Percentiles rank a stretch among this genome's conserved stretches.
Evolutionary conservation across 2,888 invertebrate species (phyloP).

Genomic region (Altica lythri): DNA sequence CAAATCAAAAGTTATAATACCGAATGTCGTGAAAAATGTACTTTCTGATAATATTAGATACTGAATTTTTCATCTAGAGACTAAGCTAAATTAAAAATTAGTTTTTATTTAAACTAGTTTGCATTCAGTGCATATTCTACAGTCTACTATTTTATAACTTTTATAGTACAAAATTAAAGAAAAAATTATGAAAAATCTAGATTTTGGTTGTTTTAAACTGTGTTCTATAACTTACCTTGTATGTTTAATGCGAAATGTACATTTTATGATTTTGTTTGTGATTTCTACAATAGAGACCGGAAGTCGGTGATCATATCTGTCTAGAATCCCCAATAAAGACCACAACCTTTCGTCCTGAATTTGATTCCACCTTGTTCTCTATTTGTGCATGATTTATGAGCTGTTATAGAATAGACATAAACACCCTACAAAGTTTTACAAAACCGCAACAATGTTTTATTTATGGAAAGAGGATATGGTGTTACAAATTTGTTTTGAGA

Average conservation of each 20-base stretch:
- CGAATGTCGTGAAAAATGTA: conserved; percentile 8
- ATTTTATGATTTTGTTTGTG: conserved; percentile 9
- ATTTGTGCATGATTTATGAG: conserved; percentile 14
- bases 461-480: conserved; percentile 31
- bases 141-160: too few species aligned
- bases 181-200: too few species aligned
- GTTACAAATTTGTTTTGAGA: conserved; percentile 33
- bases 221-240: too few species aligned
- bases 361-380: conserved; percentile 8
- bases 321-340: conserved; percentile 10
- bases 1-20: conserved; percentile 11
- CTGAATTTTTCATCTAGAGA: too few species aligned
- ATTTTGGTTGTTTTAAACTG: too few species aligned
- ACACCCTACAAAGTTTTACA: conserved; percentile 30
- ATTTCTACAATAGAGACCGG: conserved; percentile 13
- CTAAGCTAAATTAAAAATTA: too few species aligned
- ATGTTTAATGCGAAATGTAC: too few species aligned
- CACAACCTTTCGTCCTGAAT: conserved; percentile 12
- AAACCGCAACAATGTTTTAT: conserved; percentile 35
- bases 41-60: neutral
- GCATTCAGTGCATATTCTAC: too few species aligned
- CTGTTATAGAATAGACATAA: conserved; percentile 18
- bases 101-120: too few species aligned
- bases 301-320: conserved; percentile 15
- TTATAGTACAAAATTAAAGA: too few species aligned